Conservation (phyloP, 2,113 vertebrate species). For the Melanerpes formicivorus region DNA sequence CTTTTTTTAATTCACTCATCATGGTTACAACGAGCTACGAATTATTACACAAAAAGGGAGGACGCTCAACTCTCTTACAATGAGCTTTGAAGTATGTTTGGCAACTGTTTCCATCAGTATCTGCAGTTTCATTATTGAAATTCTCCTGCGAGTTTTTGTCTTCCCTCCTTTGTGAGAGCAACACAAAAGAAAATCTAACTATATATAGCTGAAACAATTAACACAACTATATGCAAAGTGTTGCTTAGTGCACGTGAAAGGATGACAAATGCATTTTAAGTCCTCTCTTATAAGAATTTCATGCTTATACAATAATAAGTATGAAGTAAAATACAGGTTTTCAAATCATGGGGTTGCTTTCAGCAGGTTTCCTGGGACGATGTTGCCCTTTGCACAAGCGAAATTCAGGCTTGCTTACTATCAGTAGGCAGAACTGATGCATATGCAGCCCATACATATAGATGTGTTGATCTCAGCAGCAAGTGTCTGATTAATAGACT, state of each 20-base stretch:
- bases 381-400: background rate
- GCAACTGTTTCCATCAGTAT: background rate
- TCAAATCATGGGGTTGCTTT: background rate
- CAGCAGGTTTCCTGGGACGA: background rate
- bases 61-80: background rate
- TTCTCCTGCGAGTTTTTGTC: slow-evolving; percentile 29
- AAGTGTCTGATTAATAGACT: slow-evolving; percentile 20
- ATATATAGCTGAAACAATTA: slow-evolving; percentile 24
- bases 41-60: background rate
- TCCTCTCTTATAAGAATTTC: background rate
- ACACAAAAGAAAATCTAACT: slow-evolving; percentile 52
- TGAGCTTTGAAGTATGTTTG: slow-evolving; percentile 20
- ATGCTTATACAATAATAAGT: background rate
- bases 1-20: background rate
- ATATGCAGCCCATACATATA: background rate
- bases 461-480: background rate
- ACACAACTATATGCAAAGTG: background rate
- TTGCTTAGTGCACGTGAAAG: slow-evolving; percentile 17
- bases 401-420: background rate
- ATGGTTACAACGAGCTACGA: background rate
- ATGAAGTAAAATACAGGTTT: background rate
- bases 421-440: background rate
- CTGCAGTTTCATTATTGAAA: slow-evolving; percentile 11
- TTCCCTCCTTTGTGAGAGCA: slow-evolving; percentile 15
- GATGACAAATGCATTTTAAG: slow-evolving; percentile 16